phyloP scores from a whole-genome alignment of 2,888 invertebrate genomes.

The Pocota personata region DNA sequence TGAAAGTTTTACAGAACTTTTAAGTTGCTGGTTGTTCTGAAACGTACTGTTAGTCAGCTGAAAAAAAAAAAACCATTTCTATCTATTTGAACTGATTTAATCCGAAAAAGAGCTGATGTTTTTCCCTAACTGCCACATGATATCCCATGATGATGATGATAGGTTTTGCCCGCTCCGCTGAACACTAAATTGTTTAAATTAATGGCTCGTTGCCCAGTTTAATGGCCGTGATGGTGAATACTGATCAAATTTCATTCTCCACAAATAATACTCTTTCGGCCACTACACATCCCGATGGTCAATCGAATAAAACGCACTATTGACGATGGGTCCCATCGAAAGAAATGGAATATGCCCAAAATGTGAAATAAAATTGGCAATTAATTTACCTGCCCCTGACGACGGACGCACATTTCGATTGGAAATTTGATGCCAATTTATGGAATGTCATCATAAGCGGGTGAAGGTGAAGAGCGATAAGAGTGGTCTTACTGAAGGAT shows the following conservation, averaged over 20 bases:
- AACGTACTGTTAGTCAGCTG: not conserved
- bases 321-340: not conserved
- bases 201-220: slow-evolving; percentile 50
- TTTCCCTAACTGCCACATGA: too few species aligned
- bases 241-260: slow-evolving; percentile 47
- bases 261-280: slow-evolving; percentile 44
- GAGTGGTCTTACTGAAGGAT: slow-evolving; percentile 26
- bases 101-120: too few species aligned
- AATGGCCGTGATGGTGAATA: slow-evolving; percentile 41
- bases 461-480: not conserved
- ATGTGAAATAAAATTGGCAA: slow-evolving; percentile 61
- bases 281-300: slow-evolving; percentile 8
- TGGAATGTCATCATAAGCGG: not conserved
- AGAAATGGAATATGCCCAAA: slow-evolving; percentile 25
- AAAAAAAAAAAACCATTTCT: too few species aligned
- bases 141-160: slow-evolving; percentile 16
- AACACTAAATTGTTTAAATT: slow-evolving; percentile 50
- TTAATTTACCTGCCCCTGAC: slow-evolving; percentile 45
- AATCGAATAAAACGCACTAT: slow-evolving; percentile 7
- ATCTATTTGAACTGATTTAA: not conserved
- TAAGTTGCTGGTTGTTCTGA: not conserved
- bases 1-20: not conserved
- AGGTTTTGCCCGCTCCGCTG: slow-evolving; percentile 13
- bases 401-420: slow-evolving; percentile 14
- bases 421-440: slow-evolving; percentile 14